phyloP scores from a whole-genome alignment of 2,888 invertebrate genomes.

The Apotomis betuletana region DNA sequence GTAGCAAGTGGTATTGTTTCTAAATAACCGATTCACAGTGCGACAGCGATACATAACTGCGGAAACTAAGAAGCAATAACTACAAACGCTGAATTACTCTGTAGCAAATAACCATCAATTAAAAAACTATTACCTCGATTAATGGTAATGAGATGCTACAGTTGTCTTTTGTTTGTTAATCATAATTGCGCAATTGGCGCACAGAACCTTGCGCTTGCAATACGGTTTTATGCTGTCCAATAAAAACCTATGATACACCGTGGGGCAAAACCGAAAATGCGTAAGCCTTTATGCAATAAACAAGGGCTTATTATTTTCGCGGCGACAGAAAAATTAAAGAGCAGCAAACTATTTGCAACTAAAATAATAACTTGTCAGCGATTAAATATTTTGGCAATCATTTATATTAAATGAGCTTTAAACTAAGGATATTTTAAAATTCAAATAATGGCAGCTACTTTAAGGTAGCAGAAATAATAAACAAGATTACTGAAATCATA shows the following conservation, averaged over 20 bases:
- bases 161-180: conserved; percentile 19
- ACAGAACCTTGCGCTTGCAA: background rate
- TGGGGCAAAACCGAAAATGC: background rate
- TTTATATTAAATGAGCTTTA: no score
- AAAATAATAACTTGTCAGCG: no score
- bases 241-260: background rate
- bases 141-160: conserved; percentile 16
- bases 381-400: no score
- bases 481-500: no score
- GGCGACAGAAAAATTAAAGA: no score
- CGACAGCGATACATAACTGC: background rate
- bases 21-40: conserved; percentile 14
- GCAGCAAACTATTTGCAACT: no score
- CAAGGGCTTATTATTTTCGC: no score
- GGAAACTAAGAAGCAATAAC: conserved; percentile 1
- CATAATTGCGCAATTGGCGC: background rate
- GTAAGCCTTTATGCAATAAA: background rate
- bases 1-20: conserved; percentile 42
- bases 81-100: background rate
- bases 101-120: conserved; percentile 13
- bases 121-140: conserved; percentile 24
- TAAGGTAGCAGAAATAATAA: no score
- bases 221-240: background rate
- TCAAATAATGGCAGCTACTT: no score
- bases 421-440: no score